phyloP scores from a whole-genome alignment of 2,113 vertebrate genomes.

The Crotalus viridis region DNA sequence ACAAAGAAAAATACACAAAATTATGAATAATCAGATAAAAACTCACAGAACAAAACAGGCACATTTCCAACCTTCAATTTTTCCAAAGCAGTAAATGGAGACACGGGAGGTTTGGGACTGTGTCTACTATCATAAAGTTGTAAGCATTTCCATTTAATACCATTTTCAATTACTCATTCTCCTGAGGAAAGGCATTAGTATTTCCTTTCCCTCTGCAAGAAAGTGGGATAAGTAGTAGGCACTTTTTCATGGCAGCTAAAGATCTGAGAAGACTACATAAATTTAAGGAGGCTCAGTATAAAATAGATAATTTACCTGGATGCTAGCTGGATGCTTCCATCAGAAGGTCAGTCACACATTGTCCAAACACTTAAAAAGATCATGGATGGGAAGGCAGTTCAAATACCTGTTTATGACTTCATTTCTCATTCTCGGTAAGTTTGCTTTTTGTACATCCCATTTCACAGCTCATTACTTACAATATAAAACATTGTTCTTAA shows the following conservation, averaged over 20 bases:
- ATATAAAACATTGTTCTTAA: accelerated
- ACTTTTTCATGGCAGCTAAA: not conserved
- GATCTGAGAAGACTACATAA: not conserved
- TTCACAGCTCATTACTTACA: not conserved
- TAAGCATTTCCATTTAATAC: not conserved
- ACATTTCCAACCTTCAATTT: no score
- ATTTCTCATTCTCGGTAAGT: conserved; percentile 93
- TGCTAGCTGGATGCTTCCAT: not conserved
- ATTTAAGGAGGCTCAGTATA: not conserved
- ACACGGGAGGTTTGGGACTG: not conserved
- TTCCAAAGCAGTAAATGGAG: not conserved
- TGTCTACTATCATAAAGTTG: no score
- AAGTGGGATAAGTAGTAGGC: not conserved
- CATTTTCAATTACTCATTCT: no score
- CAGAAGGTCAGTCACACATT: not conserved
- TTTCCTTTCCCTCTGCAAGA: no score
- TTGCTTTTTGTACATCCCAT: not conserved
- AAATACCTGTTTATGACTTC: conserved; percentile 97
- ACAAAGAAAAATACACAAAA: not conserved
- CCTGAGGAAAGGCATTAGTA: no score
- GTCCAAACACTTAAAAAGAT: conserved; percentile 88
- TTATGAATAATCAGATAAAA: not conserved
- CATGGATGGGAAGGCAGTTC: conserved; percentile 87
- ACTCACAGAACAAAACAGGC: no score
- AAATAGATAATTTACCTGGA: not conserved